Base-by-base conservation (phyloP, 2,113 vertebrate species). In the Calidris pygmaea region DNA sequence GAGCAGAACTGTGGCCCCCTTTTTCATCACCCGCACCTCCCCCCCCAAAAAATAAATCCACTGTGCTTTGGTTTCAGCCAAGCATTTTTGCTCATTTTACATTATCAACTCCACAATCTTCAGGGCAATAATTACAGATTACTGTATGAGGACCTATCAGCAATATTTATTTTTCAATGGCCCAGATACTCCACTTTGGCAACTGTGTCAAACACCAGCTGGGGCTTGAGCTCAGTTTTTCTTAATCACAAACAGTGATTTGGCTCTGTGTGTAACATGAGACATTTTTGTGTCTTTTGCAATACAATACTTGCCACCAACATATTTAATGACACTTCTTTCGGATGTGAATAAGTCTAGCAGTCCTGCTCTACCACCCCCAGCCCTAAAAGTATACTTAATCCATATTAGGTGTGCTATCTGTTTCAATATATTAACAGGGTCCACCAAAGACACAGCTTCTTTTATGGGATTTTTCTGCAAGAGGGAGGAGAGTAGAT, bases 151-250 rank as follows among this genome's bases (percentile, higher is more conserved):
- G 80, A 63, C 12, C 20, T 91, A 79, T 85, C 30, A 76, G 55
- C 41, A 91, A 89, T 79, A 96, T 92, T 92, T 96, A 91, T 73
- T 79, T 92, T 92, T 91, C 84, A 71, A 3, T 83, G 55, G 70
- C 27, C 53, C 32, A 85, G 45, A 82, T 60, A 87, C 37, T 92
- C 18, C 24, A 81, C 43, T 89, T 92, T 87, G 86, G 59, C 84
- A 95, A 76, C 50, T 27, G 29, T 65, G 34, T 94, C 45, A 76
- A 95, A 82, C 45, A 94, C 53, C 86, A 95, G 37, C 89, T 95
- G 92, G 39, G 37, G 12, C 39, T 45, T 80, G 71, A 52, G 15
- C 29, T 93, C 70, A 70, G 35, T 70, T 91, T 93, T 89, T 85
- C 66, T 93, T 79, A 87, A 85, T 95, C 80, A 85, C 37, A 56